These are phyloP conservation scores for Loripinus fragilis DNA, from an alignment of 2,888 invertebrate species.

Conservation along the genomic window DNA sequence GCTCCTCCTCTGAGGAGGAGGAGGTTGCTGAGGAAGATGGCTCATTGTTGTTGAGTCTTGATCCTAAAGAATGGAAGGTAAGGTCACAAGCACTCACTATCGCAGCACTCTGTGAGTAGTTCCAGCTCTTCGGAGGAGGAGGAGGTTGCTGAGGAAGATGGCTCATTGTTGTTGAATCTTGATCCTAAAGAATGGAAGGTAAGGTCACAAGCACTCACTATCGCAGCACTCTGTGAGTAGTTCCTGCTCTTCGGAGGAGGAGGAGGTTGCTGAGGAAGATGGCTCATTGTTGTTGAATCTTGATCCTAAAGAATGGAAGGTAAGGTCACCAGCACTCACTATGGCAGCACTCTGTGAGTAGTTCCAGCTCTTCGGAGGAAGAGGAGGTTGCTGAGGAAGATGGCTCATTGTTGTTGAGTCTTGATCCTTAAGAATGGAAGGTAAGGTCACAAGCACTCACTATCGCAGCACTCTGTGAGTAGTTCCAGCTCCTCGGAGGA, in stretches of 20 bases:
- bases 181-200: conserved; percentile 98
- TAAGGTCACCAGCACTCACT: conserved; percentile 78
- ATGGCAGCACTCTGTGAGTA: conserved; percentile 77
- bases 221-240: too few relatives aligned
- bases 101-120: conserved; percentile 75
- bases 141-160: conserved; percentile 74
- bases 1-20: too few relatives aligned
- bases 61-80: too few relatives aligned
- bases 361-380: conserved; percentile 76
- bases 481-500: too few relatives aligned
- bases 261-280: too few relatives aligned
- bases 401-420: conserved; percentile 89
- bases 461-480: too few relatives aligned
- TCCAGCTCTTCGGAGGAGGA: conserved; percentile 77
- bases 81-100: conserved; percentile 79
- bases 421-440: conserved; percentile 99
- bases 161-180: conserved; percentile 90
- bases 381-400: conserved; percentile 75
- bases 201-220: conserved; percentile 78
- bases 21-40: too few relatives aligned
- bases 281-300: too few relatives aligned
- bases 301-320: too few relatives aligned
- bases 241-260: too few relatives aligned
- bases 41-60: too few relatives aligned
- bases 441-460: conserved; percentile 82